phyloP scores from a whole-genome alignment of 23 tunicate species.

The Clavelina lepadiformis region DNA sequence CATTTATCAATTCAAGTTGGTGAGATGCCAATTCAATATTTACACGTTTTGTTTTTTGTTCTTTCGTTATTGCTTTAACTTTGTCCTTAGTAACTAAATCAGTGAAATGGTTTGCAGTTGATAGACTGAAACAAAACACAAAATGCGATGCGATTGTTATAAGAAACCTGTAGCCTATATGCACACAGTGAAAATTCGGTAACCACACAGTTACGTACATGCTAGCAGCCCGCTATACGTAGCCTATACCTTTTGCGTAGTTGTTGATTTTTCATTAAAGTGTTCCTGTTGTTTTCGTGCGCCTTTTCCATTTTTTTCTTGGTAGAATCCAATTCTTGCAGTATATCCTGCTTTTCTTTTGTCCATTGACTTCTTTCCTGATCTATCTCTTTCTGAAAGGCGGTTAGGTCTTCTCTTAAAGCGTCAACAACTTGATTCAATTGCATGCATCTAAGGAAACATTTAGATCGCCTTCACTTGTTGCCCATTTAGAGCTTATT shows the following conservation, averaged over 20 bases:
- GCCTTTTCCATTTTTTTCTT: constrained; percentile 28
- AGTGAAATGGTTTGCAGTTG: constrained; percentile 20
- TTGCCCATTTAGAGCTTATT: too few relatives aligned
- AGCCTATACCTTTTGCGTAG: constrained; percentile 56
- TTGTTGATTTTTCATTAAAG: constrained; percentile 42
- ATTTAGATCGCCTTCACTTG: too few relatives aligned
- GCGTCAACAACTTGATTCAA: constrained; percentile 34
- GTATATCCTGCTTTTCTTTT: constrained; percentile 15
- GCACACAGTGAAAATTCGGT: background rate
- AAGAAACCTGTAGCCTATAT: background rate
- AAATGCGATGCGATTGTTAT: background rate
- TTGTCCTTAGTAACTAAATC: constrained; percentile 36
- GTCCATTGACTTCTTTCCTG: constrained; percentile 15
- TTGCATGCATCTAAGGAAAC: constrained; percentile 28
- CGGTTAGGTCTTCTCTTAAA: constrained; percentile 6
- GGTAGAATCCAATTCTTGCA: constrained; percentile 12
- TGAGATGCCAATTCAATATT: constrained; percentile 61
- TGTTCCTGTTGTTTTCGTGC: constrained; percentile 37
- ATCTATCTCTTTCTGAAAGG: constrained; percentile 7
- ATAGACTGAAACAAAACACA: constrained; percentile 5
- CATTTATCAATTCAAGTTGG: constrained; percentile 70
- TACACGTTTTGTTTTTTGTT: constrained; percentile 43
- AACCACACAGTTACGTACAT: background rate
- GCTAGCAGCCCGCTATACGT: background rate
- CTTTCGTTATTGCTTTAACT: constrained; percentile 19